Conservation (phyloP, 1,140 invertebrate genomes). For the Matsumurasca onukii region DNA sequence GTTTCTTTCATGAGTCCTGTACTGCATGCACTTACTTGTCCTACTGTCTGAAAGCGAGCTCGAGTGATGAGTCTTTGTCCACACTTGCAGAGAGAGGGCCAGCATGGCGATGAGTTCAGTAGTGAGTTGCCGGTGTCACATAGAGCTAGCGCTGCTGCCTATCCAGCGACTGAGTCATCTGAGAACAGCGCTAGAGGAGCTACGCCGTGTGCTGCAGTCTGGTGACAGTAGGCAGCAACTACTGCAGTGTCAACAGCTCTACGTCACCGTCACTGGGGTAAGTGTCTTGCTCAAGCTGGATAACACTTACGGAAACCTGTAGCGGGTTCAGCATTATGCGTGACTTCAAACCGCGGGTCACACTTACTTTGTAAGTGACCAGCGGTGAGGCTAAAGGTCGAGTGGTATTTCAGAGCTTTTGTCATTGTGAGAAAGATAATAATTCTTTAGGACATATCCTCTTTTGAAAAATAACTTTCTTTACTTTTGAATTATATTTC, state of each 20-base stretch:
- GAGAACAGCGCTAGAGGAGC: not conserved
- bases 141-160: constrained; percentile 11
- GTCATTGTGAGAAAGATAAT: too few relatives aligned
- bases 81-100: constrained; percentile 12
- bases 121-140: constrained; percentile 17
- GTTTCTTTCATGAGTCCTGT: too few relatives aligned
- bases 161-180: constrained; percentile 9
- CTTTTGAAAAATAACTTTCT: too few relatives aligned
- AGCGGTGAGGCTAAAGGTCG: too few relatives aligned
- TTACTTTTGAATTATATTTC: too few relatives aligned
- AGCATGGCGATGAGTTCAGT: not conserved
- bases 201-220: not conserved
- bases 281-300: constrained; percentile 4
- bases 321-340: not conserved
- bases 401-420: too few relatives aligned
- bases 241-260: constrained; percentile 23
- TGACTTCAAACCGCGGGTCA: too few relatives aligned
- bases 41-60: too few relatives aligned
- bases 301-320: not conserved
- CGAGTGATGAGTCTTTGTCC: too few relatives aligned
- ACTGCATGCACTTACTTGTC: too few relatives aligned
- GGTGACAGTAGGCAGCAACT: not conserved
- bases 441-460: too few relatives aligned
- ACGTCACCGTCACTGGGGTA: constrained; percentile 18
- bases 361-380: too few relatives aligned